Base-by-base conservation (phyloP, 1,140 invertebrate genomes). In the Trichonephila inaurata region DNA sequence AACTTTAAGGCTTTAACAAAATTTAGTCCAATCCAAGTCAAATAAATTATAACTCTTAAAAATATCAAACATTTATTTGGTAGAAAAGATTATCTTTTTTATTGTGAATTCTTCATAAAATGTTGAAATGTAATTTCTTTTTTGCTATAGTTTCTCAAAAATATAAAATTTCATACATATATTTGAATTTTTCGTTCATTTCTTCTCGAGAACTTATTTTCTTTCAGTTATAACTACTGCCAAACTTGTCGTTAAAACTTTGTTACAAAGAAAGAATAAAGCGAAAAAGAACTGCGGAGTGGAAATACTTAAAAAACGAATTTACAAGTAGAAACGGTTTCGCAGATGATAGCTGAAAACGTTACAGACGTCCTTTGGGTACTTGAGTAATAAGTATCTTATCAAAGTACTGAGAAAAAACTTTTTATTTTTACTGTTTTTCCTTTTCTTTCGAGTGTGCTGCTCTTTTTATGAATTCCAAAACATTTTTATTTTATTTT, bases 321-420 rank as follows among this genome's bases (percentile, higher is more conserved):
- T 85, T 85, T 61, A 6, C 82, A 58, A 24, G 2, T 85, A 2
- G 44, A 51, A 85, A 61, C 12, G 60, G 51, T 58, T 58, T 44
- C 21, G 16, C 18, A 21, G 51, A 58, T 85, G 82, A 85, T 85
- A 85, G 60, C 51, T 44, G 60, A 61, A 58, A 85, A 85, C 82
- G 44, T 85, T 60, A 61, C 51, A 60, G n/a, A 24, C 82, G 51
- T 85, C 82, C 58, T 85, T 4, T 21, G 82, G 51, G 82, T 61
- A 24, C 82, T 85, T 85, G 82, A 85, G 60, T 85, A 85, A 85
- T 85, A 85, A 85, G 82, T 24, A 61, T 44, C 44, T 61, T 77
- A 77, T 77, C 69, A 51, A 61, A 85, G 51, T 24, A 24, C 5
- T 6, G 21, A 28, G n/a, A 4, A 61, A 85, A 24, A 19, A 16